Base-by-base conservation (phyloP, 2,113 vertebrate species). In the Oreotragus oreotragus region DNA sequence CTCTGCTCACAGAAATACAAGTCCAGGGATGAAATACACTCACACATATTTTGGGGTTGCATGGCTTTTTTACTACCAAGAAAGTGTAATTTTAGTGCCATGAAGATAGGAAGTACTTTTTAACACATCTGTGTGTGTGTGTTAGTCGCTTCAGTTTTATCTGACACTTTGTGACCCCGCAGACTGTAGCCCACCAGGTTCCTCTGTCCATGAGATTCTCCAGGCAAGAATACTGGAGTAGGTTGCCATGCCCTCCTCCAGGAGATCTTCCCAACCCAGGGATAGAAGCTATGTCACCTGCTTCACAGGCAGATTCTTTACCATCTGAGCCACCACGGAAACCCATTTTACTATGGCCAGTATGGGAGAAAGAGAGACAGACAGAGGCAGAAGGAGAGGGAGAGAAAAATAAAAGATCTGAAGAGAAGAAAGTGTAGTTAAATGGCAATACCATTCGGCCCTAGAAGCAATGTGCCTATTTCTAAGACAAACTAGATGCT, bases 401-500 rank as follows among this genome's bases (percentile, higher is more conserved):
- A 94, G 51, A n/a, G 60, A 80, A 17, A 96, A n/a, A 91, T 15
- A 87, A 81, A 66, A 17, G n/a, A 49, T 45, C 60, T 55, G 33
- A 81, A 96, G 10, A 88, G 33, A 11, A 84, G 33, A 39, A 83
- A 91, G 30, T 25, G 27, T n/a, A 66, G 39, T 70, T 39, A 28
- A 21, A 57, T 27, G 43, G 87, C 11, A 96, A 64, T 21, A 51
- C 45, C 43, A 92, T 55, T 49, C 2, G 7, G 23, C 33, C 62
- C 83, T 88, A 88, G 58, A 88, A 96, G 77, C 27, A 93, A 57
- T 57, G 64, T 57, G 4, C 21, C 55, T 88, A 30, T 53, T 58
- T 70, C 55, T 83, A n/a, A 95, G 95, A 90, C n/a, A 95, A 85
- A 96, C 53, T 55, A 79, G 55, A 77, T 80, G 36, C 49, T 57